Evolutionary conservation across 1,140 invertebrate genomes (phyloP).

Genomic region (Latrodectus geometricus): DNA sequence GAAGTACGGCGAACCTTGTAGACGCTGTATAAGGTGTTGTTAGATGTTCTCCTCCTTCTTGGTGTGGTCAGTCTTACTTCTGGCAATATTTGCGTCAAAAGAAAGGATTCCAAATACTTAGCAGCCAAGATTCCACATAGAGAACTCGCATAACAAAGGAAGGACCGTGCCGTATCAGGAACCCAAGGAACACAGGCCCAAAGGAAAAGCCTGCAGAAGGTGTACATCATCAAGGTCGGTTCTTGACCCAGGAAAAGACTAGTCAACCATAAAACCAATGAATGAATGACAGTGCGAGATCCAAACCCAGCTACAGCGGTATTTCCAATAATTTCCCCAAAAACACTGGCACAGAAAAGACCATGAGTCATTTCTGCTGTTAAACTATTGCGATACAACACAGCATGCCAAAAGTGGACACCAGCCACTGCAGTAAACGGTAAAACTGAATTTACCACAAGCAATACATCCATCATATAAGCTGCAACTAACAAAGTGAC

Average conservation of each 20-base stretch:
- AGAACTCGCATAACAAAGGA: slow-evolving; percentile 4
- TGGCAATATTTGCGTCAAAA: slow-evolving; percentile 14
- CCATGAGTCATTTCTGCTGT: slow-evolving; percentile 4
- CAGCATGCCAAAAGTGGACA: slow-evolving; percentile 40
- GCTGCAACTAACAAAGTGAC: not conserved
- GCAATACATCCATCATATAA: not conserved
- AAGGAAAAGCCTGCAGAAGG: slow-evolving; percentile 25
- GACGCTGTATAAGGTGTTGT: slow-evolving; percentile 33
- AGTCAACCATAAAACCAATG: not conserved
- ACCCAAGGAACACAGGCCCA: slow-evolving; percentile 26
- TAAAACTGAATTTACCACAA: not conserved
- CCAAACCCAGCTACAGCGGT: not conserved
- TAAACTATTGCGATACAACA: not conserved
- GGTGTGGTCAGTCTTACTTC: slow-evolving; percentile 39
- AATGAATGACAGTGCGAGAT: slow-evolving; percentile 3
- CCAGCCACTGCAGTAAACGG: slow-evolving; percentile 32
- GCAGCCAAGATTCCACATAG: slow-evolving; percentile 12
- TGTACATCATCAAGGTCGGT: slow-evolving; percentile 11
- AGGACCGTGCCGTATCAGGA: not conserved
- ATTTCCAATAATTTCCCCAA: slow-evolving; percentile 8
- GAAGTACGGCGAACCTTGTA: slow-evolving; percentile 52
- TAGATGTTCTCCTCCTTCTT: slow-evolving; percentile 28
- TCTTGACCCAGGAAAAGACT: slow-evolving; percentile 9
- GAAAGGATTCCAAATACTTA: slow-evolving; percentile 34
- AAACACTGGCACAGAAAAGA: slow-evolving; percentile 29